Conservation (phyloP, 2,113 vertebrate genomes). For the Chunga burmeisteri region DNA sequence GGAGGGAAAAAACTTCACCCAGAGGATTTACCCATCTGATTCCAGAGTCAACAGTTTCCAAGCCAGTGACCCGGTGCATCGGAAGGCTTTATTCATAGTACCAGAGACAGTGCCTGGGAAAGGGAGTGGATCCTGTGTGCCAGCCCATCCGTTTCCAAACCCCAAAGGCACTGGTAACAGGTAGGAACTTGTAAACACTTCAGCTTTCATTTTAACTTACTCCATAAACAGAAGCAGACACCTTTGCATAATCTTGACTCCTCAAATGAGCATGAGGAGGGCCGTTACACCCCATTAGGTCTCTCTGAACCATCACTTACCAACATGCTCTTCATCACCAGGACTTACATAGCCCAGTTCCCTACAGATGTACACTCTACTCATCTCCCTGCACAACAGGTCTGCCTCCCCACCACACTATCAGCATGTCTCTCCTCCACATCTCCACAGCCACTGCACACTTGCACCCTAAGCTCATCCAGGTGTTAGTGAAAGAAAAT, state of each 20-base stretch:
- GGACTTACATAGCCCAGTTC: not conserved
- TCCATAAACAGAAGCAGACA: not conserved
- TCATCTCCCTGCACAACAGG: not conserved
- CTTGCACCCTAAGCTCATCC: not conserved
- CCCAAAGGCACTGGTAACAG: not conserved
- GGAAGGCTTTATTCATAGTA: not conserved
- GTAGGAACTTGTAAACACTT: not conserved
- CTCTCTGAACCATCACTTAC: not conserved
- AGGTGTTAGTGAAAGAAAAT: not conserved
- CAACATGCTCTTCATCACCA: not conserved
- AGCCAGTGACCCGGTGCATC: not conserved
- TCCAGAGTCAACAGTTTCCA: not conserved
- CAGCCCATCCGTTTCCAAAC: not conserved
- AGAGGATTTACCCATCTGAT: not conserved
- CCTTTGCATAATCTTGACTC: not conserved
- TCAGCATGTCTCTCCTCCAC: not conserved
- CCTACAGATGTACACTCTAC: not conserved
- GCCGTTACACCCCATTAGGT: not conserved
- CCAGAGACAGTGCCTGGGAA: not conserved
- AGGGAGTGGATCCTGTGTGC: not conserved
- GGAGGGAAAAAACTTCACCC: not conserved
- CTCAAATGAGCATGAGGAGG: not conserved
- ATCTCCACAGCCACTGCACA: not conserved
- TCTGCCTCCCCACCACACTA: not conserved
- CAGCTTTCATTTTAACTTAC: not conserved